Evolutionary conservation across 2,797 vertebrate genomes (phyloP).

Genomic region (Diglossa cyanea): DNA sequence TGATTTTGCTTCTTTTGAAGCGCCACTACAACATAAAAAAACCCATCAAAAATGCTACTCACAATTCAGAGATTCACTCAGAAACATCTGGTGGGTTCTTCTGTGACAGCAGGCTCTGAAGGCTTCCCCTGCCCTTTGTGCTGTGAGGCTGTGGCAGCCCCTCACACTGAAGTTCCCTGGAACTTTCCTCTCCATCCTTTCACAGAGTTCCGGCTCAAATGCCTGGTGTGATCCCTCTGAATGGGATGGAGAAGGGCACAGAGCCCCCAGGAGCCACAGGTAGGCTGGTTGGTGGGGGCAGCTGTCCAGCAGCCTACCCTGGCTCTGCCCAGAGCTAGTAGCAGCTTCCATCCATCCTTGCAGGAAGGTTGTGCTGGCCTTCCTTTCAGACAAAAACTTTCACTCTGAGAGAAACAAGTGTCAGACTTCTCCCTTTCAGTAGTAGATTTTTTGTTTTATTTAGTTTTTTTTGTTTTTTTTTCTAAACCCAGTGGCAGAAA

Average conservation of each 20-base stretch:
- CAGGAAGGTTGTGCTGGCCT: accelerated
- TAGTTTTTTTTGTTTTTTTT: too few relatives aligned
- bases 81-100: neutral
- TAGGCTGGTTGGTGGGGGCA: neutral
- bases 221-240: neutral
- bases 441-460: accelerated
- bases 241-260: accelerated
- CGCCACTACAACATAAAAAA: neutral
- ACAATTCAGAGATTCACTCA: neutral
- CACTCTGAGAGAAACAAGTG: neutral
- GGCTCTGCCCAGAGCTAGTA: neutral
- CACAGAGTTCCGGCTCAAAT: neutral
- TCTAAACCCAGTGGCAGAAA: neutral
- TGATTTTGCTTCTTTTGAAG: neutral
- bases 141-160: neutral
- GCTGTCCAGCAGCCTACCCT: neutral
- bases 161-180: accelerated
- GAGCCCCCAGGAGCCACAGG: neutral
- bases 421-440: neutral
- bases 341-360: neutral
- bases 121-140: neutral
- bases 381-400: neutral
- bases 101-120: neutral
- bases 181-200: accelerated
- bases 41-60: neutral